Conservation (phyloP, 2,888 invertebrate genomes). For the Conus canariensis region DNA sequence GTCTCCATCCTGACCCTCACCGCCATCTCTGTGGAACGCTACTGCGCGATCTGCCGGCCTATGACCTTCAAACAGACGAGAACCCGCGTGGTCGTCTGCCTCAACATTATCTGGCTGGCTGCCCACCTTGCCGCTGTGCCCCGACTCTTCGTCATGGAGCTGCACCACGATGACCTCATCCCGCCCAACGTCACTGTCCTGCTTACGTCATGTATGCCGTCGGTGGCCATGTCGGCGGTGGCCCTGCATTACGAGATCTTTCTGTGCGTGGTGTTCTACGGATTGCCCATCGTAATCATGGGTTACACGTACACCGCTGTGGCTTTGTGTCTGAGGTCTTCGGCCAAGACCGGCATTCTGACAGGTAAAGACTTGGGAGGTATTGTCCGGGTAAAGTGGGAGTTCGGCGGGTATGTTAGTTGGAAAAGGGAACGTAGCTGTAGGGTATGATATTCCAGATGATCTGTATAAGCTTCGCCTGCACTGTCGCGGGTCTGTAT, state of each 20-base stretch:
- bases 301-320: slow-evolving; percentile 73
- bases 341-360: slow-evolving; percentile 53
- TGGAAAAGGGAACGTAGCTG: too few relatives aligned
- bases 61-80: slow-evolving; percentile 92
- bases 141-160: slow-evolving; percentile 65
- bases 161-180: slow-evolving; percentile 61
- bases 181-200: slow-evolving; percentile 65
- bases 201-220: slow-evolving; percentile 64
- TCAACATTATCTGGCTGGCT: slow-evolving; percentile 89
- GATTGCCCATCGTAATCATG: slow-evolving; percentile 83
- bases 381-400: not conserved
- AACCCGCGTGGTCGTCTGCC: slow-evolving; percentile 88
- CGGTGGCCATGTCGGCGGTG: slow-evolving; percentile 51
- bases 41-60: slow-evolving; percentile 96
- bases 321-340: slow-evolving; percentile 72
- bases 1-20: slow-evolving; percentile 94
- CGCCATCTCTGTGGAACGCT: slow-evolving; percentile 94
- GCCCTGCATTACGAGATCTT: slow-evolving; percentile 67
- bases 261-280: slow-evolving; percentile 83
- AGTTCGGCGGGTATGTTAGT: too few relatives aligned
- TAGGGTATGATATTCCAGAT: too few relatives aligned
- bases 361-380: slow-evolving; percentile 28
- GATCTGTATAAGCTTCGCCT: too few relatives aligned
- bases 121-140: slow-evolving; percentile 81
- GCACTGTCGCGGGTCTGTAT: too few relatives aligned